Conservation (phyloP, 2,888 invertebrate genomes). For the Cephus nigrinus region DNA sequence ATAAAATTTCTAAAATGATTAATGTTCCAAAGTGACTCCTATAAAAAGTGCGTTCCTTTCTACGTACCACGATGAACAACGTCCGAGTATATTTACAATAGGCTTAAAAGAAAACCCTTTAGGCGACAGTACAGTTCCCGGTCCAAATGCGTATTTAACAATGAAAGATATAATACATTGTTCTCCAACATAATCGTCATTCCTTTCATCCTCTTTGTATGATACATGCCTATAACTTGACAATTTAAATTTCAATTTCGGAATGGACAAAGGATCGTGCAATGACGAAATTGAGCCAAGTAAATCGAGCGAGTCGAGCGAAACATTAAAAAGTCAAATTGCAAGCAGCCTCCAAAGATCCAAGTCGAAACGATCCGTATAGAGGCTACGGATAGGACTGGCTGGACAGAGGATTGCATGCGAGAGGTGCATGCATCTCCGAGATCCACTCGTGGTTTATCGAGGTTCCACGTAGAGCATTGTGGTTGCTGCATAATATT, state of each 20-base stretch:
- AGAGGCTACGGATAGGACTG: slow-evolving; percentile 5
- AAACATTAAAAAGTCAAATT: background rate
- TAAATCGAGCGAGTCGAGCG: background rate
- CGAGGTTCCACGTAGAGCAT: slow-evolving; percentile 56
- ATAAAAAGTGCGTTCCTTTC: background rate
- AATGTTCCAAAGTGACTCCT: background rate
- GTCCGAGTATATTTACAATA: background rate
- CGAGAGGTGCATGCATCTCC: slow-evolving; percentile 56
- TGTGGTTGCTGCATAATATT: slow-evolving; percentile 63
- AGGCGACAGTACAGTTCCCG: background rate
- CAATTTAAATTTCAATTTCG: background rate
- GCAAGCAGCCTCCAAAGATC: background rate
- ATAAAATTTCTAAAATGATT: background rate
- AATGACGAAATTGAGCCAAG: background rate
- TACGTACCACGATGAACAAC: background rate
- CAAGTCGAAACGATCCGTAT: background rate
- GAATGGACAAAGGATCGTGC: background rate
- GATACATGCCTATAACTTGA: background rate
- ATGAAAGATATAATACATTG: background rate
- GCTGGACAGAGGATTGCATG: slow-evolving; percentile 52
- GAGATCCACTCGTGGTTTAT: slow-evolving; percentile 53
- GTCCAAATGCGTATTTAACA: background rate
- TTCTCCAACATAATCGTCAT: background rate
- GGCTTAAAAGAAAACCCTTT: background rate
- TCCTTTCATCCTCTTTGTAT: background rate